These are phyloP conservation scores for Monochamus saltuarius DNA, from an alignment of 1,140 invertebrate genomes.

Conservation along the genomic window DNA sequence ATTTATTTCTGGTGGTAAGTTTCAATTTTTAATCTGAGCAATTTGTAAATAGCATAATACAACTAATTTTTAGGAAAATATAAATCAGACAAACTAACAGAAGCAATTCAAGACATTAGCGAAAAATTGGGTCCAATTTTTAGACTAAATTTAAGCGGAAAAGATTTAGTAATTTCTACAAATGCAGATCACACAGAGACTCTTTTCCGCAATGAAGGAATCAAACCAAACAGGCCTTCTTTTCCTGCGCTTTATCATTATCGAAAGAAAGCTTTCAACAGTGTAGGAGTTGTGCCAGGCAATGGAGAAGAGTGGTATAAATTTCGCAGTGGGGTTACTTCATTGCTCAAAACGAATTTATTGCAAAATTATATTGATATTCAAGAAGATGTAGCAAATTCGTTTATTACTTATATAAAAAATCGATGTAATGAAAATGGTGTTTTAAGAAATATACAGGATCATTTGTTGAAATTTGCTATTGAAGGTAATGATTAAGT, in stretches of 20 bases:
- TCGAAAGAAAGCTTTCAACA: slow-evolving; percentile 42
- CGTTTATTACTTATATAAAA: slow-evolving; percentile 45
- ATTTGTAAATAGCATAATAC: too few relatives aligned
- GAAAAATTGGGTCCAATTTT: slow-evolving; percentile 47
- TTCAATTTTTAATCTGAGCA: not conserved
- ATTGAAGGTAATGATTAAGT: slow-evolving; percentile 45
- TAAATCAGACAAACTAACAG: slow-evolving; percentile 44
- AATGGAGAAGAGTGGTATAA: slow-evolving; percentile 52
- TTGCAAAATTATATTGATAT: slow-evolving; percentile 36
- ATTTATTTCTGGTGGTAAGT: slow-evolving; percentile 47
- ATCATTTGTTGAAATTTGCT: slow-evolving; percentile 46
- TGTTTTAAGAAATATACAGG: slow-evolving; percentile 41
- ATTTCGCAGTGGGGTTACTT: slow-evolving; percentile 42
- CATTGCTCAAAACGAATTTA: slow-evolving; percentile 41
- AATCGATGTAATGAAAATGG: slow-evolving; percentile 29
- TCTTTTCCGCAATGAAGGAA: slow-evolving; percentile 49
- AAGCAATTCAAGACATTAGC: slow-evolving; percentile 47
- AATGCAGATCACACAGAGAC: slow-evolving; percentile 45
- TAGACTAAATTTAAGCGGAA: slow-evolving; percentile 44
- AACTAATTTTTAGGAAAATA: slow-evolving; percentile 41
- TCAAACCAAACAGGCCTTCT: slow-evolving; percentile 42
- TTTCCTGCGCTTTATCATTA: slow-evolving; percentile 48
- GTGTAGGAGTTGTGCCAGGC: slow-evolving; percentile 49
- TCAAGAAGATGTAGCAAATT: slow-evolving; percentile 41
- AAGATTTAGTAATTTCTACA: slow-evolving; percentile 44